A percentile compares a stretch with the other conserved stretches of the same genome.
Conservation (phyloP, 53 echinoderm and acorn worm genomes). For the Astropecten irregularis region DNA sequence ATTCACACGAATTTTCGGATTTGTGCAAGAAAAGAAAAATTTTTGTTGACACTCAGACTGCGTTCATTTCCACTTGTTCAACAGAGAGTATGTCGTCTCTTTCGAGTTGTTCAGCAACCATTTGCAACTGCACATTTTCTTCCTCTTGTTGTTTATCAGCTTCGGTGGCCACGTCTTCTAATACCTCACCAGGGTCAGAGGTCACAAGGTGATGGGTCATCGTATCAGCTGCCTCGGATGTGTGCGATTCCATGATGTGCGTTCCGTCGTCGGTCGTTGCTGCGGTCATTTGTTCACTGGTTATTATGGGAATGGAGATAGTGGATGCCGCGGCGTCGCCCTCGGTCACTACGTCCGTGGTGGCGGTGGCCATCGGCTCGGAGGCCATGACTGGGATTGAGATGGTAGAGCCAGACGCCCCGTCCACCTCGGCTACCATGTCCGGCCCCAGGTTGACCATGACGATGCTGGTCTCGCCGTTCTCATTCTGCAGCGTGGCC, state of each 20-base stretch:
- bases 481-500: conserved; percentile 82
- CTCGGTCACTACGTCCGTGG: neutral
- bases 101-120: neutral
- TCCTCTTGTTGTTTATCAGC: neutral
- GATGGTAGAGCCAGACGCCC: conserved; percentile 10
- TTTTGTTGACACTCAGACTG: neutral
- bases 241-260: neutral
- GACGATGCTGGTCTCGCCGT: conserved; percentile 87
- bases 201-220: conserved; percentile 14
- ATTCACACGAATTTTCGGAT: no score
- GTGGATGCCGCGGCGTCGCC: neutral
- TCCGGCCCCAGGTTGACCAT: conserved; percentile 88
- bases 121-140: conserved; percentile 10
- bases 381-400: conserved; percentile 29
- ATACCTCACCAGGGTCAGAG: neutral
- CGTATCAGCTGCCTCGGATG: neutral
- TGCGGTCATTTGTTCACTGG: conserved; percentile 1
- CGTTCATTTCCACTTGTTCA: conserved; percentile 5
- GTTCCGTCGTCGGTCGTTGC: neutral
- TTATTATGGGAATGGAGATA: neutral
- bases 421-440: conserved; percentile 35
- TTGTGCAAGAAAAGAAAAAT: neutral
- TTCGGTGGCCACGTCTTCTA: neutral
- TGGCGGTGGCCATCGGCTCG: neutral
- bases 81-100: neutral